Percentiles rank a stretch among this genome's conserved stretches.
phyloP scores from a whole-genome alignment of 2,113 vertebrate species.

The Prunella himalayana region DNA sequence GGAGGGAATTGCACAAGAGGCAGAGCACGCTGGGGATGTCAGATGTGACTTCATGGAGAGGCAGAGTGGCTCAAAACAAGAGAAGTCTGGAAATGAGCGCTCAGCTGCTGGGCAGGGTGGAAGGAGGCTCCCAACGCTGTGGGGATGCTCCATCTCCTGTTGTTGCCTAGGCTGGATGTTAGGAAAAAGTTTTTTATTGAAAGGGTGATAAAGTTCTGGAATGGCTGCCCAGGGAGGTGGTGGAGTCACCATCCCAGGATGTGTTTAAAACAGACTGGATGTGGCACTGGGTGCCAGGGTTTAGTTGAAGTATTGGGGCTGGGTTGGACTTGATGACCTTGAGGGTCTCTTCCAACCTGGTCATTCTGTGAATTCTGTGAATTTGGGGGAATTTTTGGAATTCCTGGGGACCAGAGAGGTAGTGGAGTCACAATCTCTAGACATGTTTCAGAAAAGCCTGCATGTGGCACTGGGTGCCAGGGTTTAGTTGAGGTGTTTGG shows the following conservation, averaged over 20 bases:
- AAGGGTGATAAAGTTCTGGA: not conserved
- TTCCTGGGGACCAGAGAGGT: no score
- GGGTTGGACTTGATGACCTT: not conserved
- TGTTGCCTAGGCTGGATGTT: rapidly evolving
- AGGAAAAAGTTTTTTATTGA: not conserved
- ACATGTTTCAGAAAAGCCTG: no score
- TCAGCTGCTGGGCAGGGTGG: not conserved
- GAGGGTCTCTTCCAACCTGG: not conserved
- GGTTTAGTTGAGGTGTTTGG: not conserved
- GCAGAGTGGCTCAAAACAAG: rapidly evolving
- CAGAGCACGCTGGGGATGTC: rapidly evolving
- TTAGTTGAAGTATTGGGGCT: no score
- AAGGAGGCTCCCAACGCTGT: rapidly evolving
- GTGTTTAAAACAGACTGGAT: no score
- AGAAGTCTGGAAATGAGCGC: not conserved
- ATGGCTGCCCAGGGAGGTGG: rapidly evolving
- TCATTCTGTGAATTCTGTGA: no score
- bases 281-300: rapidly evolving
- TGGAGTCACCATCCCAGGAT: not conserved
- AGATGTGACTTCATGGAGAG: not conserved
- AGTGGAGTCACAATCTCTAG: no score
- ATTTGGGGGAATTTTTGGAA: no score
- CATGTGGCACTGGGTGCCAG: not conserved
- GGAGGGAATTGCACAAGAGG: not conserved
- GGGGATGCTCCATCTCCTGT: not conserved